Percentiles rank a stretch among this genome's conserved stretches.
Conservation (phyloP, 35 echinoderm and acorn worm genomes). For the Holothuria glaberrima region DNA sequence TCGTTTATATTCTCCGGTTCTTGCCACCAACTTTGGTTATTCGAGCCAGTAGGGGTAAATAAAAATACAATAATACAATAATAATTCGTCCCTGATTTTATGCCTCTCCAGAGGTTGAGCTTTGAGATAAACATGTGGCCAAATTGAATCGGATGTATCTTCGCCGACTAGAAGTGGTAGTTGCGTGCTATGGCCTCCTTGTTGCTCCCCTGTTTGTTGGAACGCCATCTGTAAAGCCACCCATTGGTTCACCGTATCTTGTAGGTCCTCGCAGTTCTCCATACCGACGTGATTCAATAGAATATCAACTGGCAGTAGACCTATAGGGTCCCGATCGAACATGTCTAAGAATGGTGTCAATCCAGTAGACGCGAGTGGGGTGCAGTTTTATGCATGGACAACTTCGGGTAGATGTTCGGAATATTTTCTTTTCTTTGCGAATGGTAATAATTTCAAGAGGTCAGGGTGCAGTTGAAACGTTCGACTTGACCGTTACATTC, state of each 20-base stretch:
- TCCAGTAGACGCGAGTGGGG: not conserved
- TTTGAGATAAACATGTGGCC: conserved; percentile 2
- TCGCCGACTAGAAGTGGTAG: not conserved
- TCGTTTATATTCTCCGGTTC: too few species aligned
- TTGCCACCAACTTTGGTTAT: too few species aligned
- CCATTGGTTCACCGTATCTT: not conserved
- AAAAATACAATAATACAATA: too few species aligned
- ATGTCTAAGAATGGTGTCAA: not conserved
- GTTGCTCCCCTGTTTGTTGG: not conserved
- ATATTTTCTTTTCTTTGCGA: not conserved
- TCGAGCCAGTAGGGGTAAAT: too few species aligned
- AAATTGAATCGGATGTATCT: not conserved
- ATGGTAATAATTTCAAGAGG: not conserved
- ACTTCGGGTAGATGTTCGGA: conserved; percentile 19
- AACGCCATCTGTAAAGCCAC: not conserved
- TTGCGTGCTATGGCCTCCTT: not conserved
- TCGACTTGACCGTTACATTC: conserved; percentile 5
- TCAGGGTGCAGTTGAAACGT: conserved; percentile 2
- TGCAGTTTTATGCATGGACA: not conserved
- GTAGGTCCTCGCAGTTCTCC: not conserved
- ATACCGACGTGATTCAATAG: not conserved
- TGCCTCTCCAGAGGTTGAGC: not conserved
- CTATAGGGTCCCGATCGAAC: not conserved
- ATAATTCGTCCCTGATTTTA: conserved; percentile 1
- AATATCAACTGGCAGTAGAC: not conserved